Percentiles rank a stretch among this genome's conserved stretches.
These are phyloP conservation scores for Lasioglossum vierecki DNA, from an alignment of 2,888 invertebrate species.

Conservation along the genomic window DNA sequence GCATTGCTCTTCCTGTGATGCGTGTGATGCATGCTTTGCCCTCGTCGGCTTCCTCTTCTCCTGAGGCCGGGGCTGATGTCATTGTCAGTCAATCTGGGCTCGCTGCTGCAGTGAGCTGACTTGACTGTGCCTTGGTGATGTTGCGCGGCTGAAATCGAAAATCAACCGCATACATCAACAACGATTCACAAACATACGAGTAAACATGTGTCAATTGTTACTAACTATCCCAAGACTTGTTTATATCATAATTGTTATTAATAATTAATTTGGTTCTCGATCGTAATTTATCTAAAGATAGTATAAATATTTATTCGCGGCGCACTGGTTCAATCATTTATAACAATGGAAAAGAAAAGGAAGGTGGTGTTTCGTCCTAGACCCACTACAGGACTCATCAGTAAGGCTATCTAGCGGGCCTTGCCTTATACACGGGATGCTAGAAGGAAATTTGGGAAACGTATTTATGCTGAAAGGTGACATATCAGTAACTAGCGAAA, in stretches of 20 bases:
- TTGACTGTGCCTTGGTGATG: conserved; percentile 84
- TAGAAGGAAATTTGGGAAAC: too few relatives aligned
- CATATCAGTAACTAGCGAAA: too few relatives aligned
- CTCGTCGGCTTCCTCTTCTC: conserved; percentile 87
- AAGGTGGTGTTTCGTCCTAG: too few relatives aligned
- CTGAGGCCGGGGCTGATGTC: conserved; percentile 89
- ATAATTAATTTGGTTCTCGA: too few relatives aligned
- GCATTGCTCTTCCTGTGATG: conserved; percentile 89
- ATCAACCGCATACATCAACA: neutral
- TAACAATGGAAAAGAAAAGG: too few relatives aligned
- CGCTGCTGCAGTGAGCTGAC: conserved; percentile 87
- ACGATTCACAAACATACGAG: neutral
- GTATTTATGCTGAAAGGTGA: too few relatives aligned
- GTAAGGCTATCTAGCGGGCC: too few relatives aligned
- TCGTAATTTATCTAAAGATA: too few relatives aligned
- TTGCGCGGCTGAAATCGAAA: conserved; percentile 63
- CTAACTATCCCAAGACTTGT: neutral
- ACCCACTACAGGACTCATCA: too few relatives aligned
- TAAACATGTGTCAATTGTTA: neutral
- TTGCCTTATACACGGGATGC: too few relatives aligned
- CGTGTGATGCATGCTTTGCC: conserved; percentile 84
- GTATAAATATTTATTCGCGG: too few relatives aligned
- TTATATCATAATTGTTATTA: neutral
- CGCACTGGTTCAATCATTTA: too few relatives aligned
- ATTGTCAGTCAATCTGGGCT: conserved; percentile 88